Evolutionary conservation across 2,888 invertebrate genomes (phyloP).

Genomic region (Prosopocoilus inquinatus): DNA sequence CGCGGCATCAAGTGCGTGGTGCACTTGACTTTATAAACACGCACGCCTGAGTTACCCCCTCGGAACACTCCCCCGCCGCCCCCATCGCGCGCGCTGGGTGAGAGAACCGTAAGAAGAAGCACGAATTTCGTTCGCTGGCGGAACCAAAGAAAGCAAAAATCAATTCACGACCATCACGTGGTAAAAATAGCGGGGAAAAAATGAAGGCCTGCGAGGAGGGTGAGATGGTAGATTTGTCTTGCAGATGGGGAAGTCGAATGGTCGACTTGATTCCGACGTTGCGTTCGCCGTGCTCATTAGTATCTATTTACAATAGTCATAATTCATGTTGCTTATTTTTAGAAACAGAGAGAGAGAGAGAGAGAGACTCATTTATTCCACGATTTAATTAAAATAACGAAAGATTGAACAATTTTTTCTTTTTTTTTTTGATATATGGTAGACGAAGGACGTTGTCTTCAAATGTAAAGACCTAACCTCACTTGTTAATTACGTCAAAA

Average conservation of each 20-base stretch:
- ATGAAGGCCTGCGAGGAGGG: neutral
- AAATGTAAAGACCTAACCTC: too few species aligned
- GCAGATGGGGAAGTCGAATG: constrained; percentile 9
- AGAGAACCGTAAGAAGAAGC: neutral
- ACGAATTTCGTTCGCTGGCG: too few species aligned
- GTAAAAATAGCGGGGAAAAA: constrained; percentile 1
- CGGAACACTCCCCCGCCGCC: neutral
- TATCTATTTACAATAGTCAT: constrained; percentile 20
- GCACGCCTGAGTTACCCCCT: constrained; percentile 11
- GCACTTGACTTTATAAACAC: constrained; percentile 14
- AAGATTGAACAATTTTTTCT: too few species aligned
- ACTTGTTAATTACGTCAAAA: too few species aligned
- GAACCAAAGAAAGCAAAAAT: constrained; percentile 3
- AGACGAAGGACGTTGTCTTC: too few species aligned
- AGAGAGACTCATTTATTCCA: too few species aligned
- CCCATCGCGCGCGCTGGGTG: too few species aligned
- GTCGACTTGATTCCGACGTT: constrained; percentile 9
- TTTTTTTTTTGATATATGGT: too few species aligned
- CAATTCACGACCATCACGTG: neutral
- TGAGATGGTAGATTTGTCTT: constrained; percentile 12
- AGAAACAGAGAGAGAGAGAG: too few species aligned
- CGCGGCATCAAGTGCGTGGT: constrained; percentile 13
- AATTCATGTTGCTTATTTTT: constrained; percentile 6
- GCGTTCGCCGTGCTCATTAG: constrained; percentile 18
- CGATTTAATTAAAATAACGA: too few species aligned